These are phyloP conservation scores for Polydrusus cervinus DNA, from an alignment of 2,888 invertebrate species.

Conservation along the genomic window DNA sequence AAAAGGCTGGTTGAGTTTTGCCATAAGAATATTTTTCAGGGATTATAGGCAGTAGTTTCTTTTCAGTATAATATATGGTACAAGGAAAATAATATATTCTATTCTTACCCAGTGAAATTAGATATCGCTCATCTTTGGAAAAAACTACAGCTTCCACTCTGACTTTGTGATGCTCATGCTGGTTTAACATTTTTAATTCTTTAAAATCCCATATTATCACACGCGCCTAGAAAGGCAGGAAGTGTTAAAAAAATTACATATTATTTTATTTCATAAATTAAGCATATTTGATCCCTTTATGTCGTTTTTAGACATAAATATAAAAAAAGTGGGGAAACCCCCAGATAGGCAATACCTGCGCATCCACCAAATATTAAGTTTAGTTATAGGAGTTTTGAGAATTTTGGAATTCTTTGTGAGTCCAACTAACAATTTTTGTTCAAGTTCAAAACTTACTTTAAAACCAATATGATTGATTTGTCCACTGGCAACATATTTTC, in stretches of 20 bases:
- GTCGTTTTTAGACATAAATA: no score
- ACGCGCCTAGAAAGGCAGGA: conserved; percentile 78
- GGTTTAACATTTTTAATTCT: conserved; percentile 76
- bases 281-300: not conserved
- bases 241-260: no score
- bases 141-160: conserved; percentile 90
- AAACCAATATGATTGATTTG: conserved; percentile 94
- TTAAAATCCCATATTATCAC: conserved; percentile 92
- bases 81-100: not conserved
- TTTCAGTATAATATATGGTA: conserved; percentile 68
- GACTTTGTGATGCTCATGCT: conserved; percentile 91
- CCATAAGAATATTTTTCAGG: no score
- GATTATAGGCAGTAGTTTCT: no score
- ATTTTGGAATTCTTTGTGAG: no score
- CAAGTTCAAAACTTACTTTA: conserved; percentile 78
- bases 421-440: not conserved
- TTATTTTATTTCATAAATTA: not conserved
- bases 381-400: no score
- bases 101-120: conserved; percentile 72
- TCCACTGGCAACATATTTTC: conserved; percentile 90
- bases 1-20: no score
- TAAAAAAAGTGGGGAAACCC: no score
- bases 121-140: conserved; percentile 84
- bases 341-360: no score
- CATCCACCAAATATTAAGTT: no score